Conservation (phyloP, 2,888 invertebrate genomes). For the Endomychus coccineus region DNA sequence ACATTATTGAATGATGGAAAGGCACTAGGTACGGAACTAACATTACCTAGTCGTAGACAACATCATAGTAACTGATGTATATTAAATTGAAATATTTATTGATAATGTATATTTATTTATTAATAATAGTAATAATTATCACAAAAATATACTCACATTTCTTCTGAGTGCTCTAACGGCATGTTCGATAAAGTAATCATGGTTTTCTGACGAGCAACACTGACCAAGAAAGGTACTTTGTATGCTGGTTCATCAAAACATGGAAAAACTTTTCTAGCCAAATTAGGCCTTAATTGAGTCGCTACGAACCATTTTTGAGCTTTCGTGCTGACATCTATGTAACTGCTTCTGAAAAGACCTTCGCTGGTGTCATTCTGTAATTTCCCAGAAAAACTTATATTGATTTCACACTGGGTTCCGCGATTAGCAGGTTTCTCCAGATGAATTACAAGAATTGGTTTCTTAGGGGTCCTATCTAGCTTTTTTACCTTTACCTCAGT, state of each 20-base stretch:
- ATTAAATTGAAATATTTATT: no score
- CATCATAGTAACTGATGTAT: no score
- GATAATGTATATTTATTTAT: no score
- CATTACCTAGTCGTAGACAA: no score
- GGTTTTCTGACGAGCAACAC: constrained; percentile 52
- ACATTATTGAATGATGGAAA: no score
- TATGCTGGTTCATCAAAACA: constrained; percentile 74
- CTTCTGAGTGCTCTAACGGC: constrained; percentile 49
- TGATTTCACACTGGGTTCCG: constrained; percentile 53
- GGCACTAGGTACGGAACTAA: no score
- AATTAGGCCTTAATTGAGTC: constrained; percentile 62
- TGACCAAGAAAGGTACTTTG: constrained; percentile 63
- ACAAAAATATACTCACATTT: constrained; percentile 49
- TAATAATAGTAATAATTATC: no score
- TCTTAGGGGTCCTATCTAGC: constrained; percentile 51
- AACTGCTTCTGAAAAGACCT: constrained; percentile 63
- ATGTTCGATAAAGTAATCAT: constrained; percentile 60
- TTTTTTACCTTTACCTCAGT: constrained; percentile 18
- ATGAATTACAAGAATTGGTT: constrained; percentile 54
- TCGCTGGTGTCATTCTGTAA: constrained; percentile 57
- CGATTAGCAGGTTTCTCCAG: constrained; percentile 52
- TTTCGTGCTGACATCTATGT: constrained; percentile 43
- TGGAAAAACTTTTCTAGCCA: constrained; percentile 70
- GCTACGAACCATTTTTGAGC: constrained; percentile 52
- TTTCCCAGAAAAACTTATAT: constrained; percentile 58